A percentile compares a stretch with the other conserved stretches of the same genome.
These are phyloP conservation scores for Podargus strigoides DNA, from an alignment of 2,797 vertebrate genomes.

Conservation along the genomic window DNA sequence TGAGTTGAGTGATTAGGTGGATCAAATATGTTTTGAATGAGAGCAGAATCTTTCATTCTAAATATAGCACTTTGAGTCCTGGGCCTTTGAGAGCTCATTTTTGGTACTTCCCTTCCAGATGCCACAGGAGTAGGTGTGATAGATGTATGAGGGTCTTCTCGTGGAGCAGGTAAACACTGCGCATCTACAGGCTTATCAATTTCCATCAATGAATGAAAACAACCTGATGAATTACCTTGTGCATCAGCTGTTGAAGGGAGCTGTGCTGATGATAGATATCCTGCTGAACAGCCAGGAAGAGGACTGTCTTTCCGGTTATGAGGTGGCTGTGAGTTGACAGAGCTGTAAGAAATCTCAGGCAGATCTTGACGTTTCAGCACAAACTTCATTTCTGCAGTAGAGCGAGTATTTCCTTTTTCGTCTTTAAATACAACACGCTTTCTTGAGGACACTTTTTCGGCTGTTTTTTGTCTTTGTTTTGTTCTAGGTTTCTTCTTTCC, in stretches of 20 bases:
- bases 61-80: conserved; percentile 70
- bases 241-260: conserved; percentile 57
- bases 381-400: conserved; percentile 56
- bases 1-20: conserved; percentile 70
- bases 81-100: conserved; percentile 68
- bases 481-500: conserved; percentile 73
- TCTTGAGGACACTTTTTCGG: conserved; percentile 67
- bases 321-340: conserved; percentile 67
- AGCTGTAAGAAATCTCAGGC: conserved; percentile 46
- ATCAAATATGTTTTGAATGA: conserved; percentile 74
- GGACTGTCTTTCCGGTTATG: conserved; percentile 67
- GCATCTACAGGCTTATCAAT: conserved; percentile 61
- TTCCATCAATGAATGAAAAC: conserved; percentile 71
- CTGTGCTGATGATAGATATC: conserved; percentile 74
- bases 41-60: conserved; percentile 72
- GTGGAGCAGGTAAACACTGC: conserved; percentile 52
- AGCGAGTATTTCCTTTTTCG: conserved; percentile 55
- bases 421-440: conserved; percentile 65
- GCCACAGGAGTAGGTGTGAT: conserved; percentile 45
- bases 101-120: conserved; percentile 69
- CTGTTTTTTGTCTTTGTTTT: conserved; percentile 72
- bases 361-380: conserved; percentile 64
- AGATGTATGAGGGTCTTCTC: conserved; percentile 78
- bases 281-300: conserved; percentile 66
- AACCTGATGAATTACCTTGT: conserved; percentile 62